Conservation (phyloP, 2,797 vertebrate genomes). For the Simalia tracyae region DNA sequence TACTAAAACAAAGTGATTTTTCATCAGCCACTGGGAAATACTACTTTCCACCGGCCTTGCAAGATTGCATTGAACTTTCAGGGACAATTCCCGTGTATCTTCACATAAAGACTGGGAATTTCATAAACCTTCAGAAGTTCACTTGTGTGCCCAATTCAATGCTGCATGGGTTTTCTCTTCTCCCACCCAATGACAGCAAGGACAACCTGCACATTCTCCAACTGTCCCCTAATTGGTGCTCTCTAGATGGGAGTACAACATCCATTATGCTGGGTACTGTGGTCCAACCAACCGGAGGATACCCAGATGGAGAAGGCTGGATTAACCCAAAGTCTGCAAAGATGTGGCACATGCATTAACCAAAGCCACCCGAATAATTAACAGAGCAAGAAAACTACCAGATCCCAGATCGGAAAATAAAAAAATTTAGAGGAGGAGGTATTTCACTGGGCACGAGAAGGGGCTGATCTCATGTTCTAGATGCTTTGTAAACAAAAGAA, state of each 20-base stretch:
- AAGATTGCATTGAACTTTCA: neutral
- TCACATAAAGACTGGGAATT: neutral
- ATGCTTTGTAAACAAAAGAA: constrained; percentile 17
- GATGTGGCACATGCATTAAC: neutral
- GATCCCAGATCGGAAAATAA: neutral
- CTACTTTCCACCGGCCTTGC: neutral
- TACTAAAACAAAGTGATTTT: neutral
- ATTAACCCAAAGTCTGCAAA: neutral
- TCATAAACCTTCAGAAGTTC: neutral
- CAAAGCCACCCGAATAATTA: neutral
- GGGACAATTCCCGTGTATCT: neutral
- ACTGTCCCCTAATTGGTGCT: too few relatives aligned
- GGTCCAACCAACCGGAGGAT: neutral
- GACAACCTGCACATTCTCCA: neutral
- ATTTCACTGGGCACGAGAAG: too few relatives aligned
- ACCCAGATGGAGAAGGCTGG: neutral
- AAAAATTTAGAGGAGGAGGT: neutral
- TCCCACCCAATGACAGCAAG: neutral
- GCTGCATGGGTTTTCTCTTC: neutral
- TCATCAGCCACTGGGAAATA: neutral
- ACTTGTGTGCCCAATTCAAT: neutral
- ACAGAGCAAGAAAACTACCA: neutral
- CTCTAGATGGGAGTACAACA: neutral
- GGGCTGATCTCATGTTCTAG: neutral
- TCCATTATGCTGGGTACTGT: neutral